These are phyloP conservation scores for Cancer borealis DNA, from an alignment of 2,888 invertebrate genomes.

Conservation along the genomic window DNA sequence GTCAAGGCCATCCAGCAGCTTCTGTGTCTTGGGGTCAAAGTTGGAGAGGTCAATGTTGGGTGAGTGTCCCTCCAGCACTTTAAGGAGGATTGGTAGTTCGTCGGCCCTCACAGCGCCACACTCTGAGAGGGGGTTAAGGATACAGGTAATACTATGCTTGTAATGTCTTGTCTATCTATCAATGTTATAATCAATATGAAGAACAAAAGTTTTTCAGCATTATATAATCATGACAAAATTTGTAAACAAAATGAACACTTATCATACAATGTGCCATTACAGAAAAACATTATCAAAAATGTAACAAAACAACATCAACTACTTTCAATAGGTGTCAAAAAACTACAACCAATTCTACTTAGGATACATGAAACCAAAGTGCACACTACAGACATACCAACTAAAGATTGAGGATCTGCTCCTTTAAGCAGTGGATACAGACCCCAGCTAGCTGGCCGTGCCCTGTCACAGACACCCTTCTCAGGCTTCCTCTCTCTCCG, in stretches of 20 bases:
- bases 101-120: constrained; percentile 69
- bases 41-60: constrained; percentile 61
- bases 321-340: constrained; percentile 10
- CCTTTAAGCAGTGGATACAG: constrained; percentile 70
- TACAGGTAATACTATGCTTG: background rate
- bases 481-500: constrained; percentile 59
- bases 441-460: constrained; percentile 71
- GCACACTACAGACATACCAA: constrained; percentile 64
- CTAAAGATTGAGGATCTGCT: constrained; percentile 69
- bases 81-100: constrained; percentile 67
- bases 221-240: background rate
- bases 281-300: background rate
- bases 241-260: background rate
- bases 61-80: constrained; percentile 67
- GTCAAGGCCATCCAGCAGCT: constrained; percentile 69
- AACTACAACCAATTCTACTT: background rate
- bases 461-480: constrained; percentile 45
- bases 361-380: background rate
- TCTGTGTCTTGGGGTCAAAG: constrained; percentile 60
- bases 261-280: background rate
- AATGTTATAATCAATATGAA: background rate
- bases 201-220: background rate
- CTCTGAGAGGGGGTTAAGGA: constrained; percentile 32
- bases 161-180: background rate
- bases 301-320: constrained; percentile 1